Percentiles rank a stretch among this genome's conserved stretches.
Conservation (phyloP, 2,888 invertebrate genomes). For the Spisula subtruncata region DNA sequence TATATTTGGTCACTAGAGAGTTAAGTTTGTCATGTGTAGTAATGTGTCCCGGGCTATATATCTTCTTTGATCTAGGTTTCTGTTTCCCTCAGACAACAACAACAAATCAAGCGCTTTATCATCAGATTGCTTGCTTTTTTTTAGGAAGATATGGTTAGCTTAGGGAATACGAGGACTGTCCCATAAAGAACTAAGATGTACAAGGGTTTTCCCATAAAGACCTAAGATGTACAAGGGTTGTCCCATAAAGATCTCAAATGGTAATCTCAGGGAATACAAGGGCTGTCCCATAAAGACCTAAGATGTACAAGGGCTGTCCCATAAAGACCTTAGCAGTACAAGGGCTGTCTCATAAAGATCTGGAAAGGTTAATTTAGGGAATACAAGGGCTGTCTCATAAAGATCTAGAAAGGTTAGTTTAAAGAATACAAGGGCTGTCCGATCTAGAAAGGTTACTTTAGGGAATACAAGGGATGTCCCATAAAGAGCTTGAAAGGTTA, state of each 20-base stretch:
- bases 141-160: slow-evolving; percentile 1
- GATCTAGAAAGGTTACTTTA: neutral
- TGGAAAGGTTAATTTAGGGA: too few relatives aligned
- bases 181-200: neutral
- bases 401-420: too few relatives aligned
- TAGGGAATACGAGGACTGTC: neutral
- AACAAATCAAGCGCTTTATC: neutral
- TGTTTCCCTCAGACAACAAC: slow-evolving; percentile 30
- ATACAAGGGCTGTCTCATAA: too few relatives aligned
- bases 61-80: slow-evolving; percentile 63
- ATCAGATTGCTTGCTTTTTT: slow-evolving; percentile 13
- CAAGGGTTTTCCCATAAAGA: too few relatives aligned
- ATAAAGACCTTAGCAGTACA: too few relatives aligned
- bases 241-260: too few relatives aligned
- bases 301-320: too few relatives aligned
- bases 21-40: slow-evolving; percentile 54
- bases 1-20: slow-evolving; percentile 67
- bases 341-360: too few relatives aligned
- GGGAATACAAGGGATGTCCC: neutral
- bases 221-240: neutral
- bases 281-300: too few relatives aligned
- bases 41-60: slow-evolving; percentile 59
- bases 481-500: neutral
- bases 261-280: too few relatives aligned
- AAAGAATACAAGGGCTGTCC: neutral